Evolutionary conservation across 2,797 vertebrate species (phyloP).

Genomic region (Octomys mimax): DNA sequence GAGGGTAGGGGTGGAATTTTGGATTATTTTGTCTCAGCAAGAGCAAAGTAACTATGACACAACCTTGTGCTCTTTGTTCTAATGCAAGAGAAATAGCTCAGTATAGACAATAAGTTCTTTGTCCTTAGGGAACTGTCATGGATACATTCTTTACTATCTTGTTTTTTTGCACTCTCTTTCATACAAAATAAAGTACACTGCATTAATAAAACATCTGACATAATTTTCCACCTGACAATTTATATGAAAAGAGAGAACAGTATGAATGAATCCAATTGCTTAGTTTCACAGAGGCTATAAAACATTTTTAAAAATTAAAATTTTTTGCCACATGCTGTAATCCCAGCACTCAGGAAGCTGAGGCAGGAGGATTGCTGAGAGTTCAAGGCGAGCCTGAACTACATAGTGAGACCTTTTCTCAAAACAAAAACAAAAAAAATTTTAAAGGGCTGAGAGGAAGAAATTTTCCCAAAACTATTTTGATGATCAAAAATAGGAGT

Average conservation of each 20-base stretch:
- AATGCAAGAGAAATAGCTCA: slow-evolving; percentile 67
- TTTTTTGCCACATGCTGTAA: background rate
- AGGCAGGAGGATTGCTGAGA: too few relatives aligned
- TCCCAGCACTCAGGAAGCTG: too few relatives aligned
- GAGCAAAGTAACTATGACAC: background rate
- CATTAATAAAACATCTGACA: background rate
- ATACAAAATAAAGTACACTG: slow-evolving; percentile 50
- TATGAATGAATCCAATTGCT: slow-evolving; percentile 1
- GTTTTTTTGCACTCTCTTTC: slow-evolving; percentile 29
- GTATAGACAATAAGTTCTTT: slow-evolving; percentile 72
- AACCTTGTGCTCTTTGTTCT: slow-evolving; percentile 64
- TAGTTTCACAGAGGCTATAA: slow-evolving; percentile 20
- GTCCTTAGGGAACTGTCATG: slow-evolving; percentile 62
- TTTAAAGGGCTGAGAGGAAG: background rate
- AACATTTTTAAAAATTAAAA: background rate
- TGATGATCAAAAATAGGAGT: background rate
- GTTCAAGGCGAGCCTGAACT: too few relatives aligned
- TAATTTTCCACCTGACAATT: slow-evolving; percentile 4
- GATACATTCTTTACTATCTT: slow-evolving; percentile 51
- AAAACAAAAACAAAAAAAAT: too few relatives aligned
- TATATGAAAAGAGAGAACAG: slow-evolving; percentile 8
- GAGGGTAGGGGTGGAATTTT: too few relatives aligned
- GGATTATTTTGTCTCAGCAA: too few relatives aligned
- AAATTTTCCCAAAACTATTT: slow-evolving; percentile 4
- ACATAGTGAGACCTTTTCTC: too few relatives aligned